These are phyloP conservation scores for Corticium candelabrum DNA, from an alignment of 37 sponge, comb jelly and placozoan species.

Conservation along the genomic window DNA sequence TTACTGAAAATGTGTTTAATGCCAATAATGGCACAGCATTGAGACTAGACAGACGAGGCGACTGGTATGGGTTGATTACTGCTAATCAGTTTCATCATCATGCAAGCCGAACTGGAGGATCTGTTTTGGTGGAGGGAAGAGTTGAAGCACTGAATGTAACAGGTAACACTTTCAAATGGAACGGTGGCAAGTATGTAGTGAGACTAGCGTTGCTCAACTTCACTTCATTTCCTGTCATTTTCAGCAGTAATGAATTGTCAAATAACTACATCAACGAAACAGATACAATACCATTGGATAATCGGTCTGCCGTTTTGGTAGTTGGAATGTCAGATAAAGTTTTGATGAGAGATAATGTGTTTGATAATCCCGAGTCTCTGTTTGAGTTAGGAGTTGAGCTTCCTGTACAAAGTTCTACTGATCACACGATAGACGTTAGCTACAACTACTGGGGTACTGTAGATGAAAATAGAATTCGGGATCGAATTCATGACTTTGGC, in stretches of 20 bases:
- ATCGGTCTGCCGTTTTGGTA: not conserved
- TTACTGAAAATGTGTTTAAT: not conserved
- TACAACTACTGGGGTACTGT: not conserved
- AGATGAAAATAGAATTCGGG: not conserved
- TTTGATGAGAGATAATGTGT: not conserved
- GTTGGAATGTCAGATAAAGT: not conserved
- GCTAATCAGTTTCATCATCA: not conserved
- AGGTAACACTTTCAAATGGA: not conserved
- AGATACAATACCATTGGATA: not conserved
- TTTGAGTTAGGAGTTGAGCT: not conserved
- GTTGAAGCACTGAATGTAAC: not conserved
- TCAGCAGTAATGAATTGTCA: not conserved
- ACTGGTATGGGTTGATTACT: not conserved
- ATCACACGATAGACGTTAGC: not conserved
- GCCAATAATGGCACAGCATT: not conserved
- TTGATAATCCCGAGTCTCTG: not conserved
- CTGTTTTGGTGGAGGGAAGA: not conserved
- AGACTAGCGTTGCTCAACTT: not conserved
- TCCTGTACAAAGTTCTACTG: not conserved
- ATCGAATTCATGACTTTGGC: not conserved
- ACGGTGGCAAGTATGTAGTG: not conserved
- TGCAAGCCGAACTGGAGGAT: not conserved
- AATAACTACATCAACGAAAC: not conserved
- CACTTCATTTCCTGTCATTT: not conserved
- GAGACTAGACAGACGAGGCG: not conserved